Evolutionary conservation across 2,888 invertebrate species (phyloP).

Genomic region (Lepidocyrtinus sp.): DNA sequence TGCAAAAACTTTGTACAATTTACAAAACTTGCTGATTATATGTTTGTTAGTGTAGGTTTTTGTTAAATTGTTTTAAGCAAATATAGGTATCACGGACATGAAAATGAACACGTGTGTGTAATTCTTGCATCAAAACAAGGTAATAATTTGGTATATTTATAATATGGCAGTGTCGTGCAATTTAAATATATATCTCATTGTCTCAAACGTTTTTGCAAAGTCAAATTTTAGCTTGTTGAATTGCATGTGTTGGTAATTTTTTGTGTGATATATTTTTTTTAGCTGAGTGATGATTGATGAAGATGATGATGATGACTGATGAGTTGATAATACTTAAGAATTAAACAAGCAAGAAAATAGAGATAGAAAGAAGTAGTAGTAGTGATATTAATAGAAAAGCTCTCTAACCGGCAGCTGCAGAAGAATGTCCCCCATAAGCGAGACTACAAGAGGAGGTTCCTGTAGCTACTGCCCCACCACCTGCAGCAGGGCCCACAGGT

Average conservation of each 20-base stretch:
- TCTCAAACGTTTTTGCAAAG: too few relatives aligned
- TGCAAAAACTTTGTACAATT: too few relatives aligned
- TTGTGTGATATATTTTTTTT: not conserved
- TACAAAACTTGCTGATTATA: too few relatives aligned
- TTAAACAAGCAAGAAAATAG: not conserved
- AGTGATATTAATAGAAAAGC: constrained; percentile 56
- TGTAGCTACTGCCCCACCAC: constrained; percentile 59
- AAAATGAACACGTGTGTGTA: too few relatives aligned
- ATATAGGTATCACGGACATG: too few relatives aligned
- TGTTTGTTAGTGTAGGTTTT: too few relatives aligned
- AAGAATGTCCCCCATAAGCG: constrained; percentile 64
- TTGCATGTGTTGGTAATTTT: not conserved
- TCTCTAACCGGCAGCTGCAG: constrained; percentile 62
- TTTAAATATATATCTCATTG: too few relatives aligned
- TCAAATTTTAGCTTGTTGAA: not conserved
- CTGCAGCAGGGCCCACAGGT: constrained; percentile 55
- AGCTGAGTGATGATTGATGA: not conserved
- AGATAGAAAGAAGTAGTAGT: constrained; percentile 37
- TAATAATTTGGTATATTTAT: too few relatives aligned
- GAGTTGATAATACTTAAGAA: not conserved
- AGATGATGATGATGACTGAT: not conserved
- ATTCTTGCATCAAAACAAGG: too few relatives aligned
- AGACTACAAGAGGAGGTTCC: constrained; percentile 61
- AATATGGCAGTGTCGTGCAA: too few relatives aligned
- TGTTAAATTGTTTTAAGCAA: too few relatives aligned